These are phyloP conservation scores for Saccostrea echinata DNA, from an alignment of 1,140 invertebrate species.

Conservation along the genomic window DNA sequence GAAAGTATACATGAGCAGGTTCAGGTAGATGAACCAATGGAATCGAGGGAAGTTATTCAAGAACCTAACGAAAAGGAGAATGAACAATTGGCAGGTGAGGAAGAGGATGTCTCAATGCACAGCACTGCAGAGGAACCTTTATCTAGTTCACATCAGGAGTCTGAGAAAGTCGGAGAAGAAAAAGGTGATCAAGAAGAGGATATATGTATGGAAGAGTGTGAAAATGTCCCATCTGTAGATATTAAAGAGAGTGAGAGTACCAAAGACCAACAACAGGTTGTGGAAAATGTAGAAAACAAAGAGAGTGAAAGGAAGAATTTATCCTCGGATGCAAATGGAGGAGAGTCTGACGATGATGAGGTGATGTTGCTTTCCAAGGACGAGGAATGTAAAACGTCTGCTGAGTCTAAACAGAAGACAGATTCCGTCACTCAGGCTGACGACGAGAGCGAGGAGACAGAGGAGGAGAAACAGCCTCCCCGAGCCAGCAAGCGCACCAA, in stretches of 20 bases:
- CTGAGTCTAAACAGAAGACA: background rate
- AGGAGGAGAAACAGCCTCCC: background rate
- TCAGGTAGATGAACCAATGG: background rate
- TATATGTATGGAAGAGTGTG: background rate
- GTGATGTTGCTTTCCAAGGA: background rate
- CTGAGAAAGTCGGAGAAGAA: background rate
- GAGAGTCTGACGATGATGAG: background rate
- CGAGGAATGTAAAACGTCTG: background rate
- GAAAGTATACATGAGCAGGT: background rate
- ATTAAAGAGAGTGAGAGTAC: background rate
- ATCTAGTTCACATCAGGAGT: background rate
- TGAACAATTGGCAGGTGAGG: background rate
- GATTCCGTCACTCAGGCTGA: conserved; percentile 12
- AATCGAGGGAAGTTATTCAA: background rate
- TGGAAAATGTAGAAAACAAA: background rate
- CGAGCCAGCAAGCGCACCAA: conserved; percentile 12
- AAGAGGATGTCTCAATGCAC: conserved; percentile 8
- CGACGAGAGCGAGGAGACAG: background rate
- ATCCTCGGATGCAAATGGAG: background rate
- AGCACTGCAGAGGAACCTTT: background rate
- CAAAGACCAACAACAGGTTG: background rate
- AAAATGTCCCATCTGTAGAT: background rate
- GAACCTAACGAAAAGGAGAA: background rate
- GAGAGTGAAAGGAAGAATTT: background rate
- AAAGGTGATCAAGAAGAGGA: background rate